These are phyloP conservation scores for Laothoe populi DNA, from an alignment of 2,888 invertebrate species.

Conservation along the genomic window DNA sequence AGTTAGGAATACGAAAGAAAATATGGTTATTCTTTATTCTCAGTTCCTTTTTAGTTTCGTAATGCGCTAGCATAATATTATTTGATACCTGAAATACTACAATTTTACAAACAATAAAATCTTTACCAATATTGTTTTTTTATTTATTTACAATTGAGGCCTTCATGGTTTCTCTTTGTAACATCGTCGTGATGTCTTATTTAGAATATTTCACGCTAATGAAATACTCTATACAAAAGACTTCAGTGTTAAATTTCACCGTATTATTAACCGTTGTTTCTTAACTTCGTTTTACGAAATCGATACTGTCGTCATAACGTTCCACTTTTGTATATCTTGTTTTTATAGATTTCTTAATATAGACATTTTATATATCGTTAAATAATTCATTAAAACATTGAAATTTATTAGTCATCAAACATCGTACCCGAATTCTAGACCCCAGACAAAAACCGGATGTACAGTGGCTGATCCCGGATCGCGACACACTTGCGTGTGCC, in stretches of 20 bases:
- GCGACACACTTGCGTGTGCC: too few relatives aligned
- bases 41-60: not conserved
- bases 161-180: constrained; percentile 5
- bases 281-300: not conserved
- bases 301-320: not conserved
- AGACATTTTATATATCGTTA: too few relatives aligned
- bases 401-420: too few relatives aligned
- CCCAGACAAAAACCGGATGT: too few relatives aligned
- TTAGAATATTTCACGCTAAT: constrained; percentile 2
- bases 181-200: not conserved
- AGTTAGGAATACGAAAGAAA: not conserved
- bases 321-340: not conserved
- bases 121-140: not conserved
- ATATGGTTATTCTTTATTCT: not conserved
- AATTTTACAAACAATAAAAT: not conserved
- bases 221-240: not conserved
- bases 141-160: not conserved
- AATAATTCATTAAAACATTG: too few relatives aligned
- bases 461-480: too few relatives aligned
- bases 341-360: not conserved
- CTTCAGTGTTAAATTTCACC: not conserved
- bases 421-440: too few relatives aligned
- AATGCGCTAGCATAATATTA: not conserved
- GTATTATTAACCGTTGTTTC: not conserved
- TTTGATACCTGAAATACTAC: not conserved